Percentiles rank a stretch among this genome's conserved stretches.
Evolutionary conservation across 2,113 vertebrate genomes (phyloP).

Genomic region (Fulica atra): DNA sequence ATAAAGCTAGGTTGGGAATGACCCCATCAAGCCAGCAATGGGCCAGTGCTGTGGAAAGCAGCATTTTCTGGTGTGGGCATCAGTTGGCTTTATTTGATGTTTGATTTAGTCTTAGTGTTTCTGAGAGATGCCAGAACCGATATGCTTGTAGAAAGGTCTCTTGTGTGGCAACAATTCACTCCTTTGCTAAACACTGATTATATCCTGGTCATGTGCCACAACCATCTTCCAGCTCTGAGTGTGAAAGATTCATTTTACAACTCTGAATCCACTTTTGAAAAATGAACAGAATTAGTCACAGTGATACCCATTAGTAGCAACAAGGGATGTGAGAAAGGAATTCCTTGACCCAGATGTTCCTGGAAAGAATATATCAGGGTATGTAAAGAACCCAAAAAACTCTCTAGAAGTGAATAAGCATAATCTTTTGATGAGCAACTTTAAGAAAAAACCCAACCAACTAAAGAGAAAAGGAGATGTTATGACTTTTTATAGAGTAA

Average conservation of each 20-base stretch:
- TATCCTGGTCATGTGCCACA: background rate
- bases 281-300: background rate
- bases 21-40: background rate
- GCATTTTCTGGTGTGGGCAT: background rate
- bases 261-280: background rate
- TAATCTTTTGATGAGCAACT: background rate
- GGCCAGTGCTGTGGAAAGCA: background rate
- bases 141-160: background rate
- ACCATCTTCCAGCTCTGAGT: background rate
- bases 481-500: background rate
- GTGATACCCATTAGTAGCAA: background rate
- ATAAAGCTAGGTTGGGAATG: background rate
- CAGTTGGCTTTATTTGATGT: background rate
- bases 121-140: background rate
- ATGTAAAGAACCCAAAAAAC: background rate
- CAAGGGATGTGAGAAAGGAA: background rate
- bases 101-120: background rate
- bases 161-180: background rate
- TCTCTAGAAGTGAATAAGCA: fast-evolving
- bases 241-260: background rate
- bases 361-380: background rate
- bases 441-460: background rate
- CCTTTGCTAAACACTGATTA: background rate
- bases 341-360: background rate
- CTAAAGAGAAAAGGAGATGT: background rate